phyloP scores from a whole-genome alignment of 1,140 invertebrate species.

The Drosophila willistoni region DNA sequence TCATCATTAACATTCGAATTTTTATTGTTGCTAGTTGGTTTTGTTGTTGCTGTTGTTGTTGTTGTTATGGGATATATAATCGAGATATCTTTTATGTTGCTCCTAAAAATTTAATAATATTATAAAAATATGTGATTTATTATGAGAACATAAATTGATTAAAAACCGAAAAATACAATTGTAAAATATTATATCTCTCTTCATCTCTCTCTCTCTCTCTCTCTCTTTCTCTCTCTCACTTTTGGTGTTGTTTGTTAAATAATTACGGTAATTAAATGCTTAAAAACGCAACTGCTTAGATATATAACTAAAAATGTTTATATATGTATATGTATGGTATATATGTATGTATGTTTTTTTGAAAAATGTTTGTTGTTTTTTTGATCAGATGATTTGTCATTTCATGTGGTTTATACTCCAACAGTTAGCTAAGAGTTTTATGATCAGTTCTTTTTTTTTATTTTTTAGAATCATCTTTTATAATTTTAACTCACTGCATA shows the following conservation, averaged over 20 bases:
- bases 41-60: neutral
- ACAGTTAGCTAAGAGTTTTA: conserved; percentile 57
- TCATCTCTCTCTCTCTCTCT: neutral
- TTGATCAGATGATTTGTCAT: conserved; percentile 22
- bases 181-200: conserved; percentile 22
- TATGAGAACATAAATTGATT: conserved; percentile 43
- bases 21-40: conserved; percentile 25
- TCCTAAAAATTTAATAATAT: conserved; percentile 30
- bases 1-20: conserved; percentile 71
- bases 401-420: conserved; percentile 17
- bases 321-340: neutral
- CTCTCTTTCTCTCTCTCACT: neutral
- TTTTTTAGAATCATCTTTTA: conserved; percentile 14
- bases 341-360: neutral
- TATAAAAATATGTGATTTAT: conserved; percentile 35
- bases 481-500: conserved; percentile 61
- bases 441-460: conserved; percentile 10
- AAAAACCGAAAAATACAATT: conserved; percentile 42
- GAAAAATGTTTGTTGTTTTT: neutral
- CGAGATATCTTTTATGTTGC: conserved; percentile 46
- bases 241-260: conserved; percentile 1
- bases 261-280: neutral
- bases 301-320: neutral
- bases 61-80: conserved; percentile 29
- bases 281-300: conserved; percentile 6